A percentile compares a stretch with the other conserved stretches of the same genome.
These are phyloP conservation scores for Conger conger DNA, from an alignment of 2,113 vertebrate species.

Conservation along the genomic window DNA sequence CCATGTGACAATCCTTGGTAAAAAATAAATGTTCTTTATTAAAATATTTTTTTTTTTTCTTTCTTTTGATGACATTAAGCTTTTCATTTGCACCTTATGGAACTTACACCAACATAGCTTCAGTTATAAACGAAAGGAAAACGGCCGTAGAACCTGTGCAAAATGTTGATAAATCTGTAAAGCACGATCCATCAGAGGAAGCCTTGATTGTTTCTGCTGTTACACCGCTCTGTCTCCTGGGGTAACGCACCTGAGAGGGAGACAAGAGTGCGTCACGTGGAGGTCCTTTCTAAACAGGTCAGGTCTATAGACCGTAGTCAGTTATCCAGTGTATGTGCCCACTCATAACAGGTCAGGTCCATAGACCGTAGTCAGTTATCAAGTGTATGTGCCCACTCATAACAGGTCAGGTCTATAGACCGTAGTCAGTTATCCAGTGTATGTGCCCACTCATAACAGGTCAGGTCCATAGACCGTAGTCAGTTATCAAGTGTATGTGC, in stretches of 20 bases:
- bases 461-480: background rate
- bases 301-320: constrained; percentile 18
- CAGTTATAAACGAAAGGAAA: constrained; percentile 87
- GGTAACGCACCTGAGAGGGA: constrained; percentile 67
- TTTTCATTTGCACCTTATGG: constrained; percentile 85
- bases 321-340: background rate
- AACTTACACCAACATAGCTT: constrained; percentile 91
- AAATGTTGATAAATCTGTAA: constrained; percentile 92
- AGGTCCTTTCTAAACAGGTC: background rate
- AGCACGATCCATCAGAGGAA: constrained; percentile 93
- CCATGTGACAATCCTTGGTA: constrained; percentile 81
- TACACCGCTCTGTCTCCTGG: constrained; percentile 55
- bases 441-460: background rate
- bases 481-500: background rate
- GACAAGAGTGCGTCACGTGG: background rate
- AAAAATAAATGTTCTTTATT: constrained; percentile 85
- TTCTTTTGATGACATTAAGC: constrained; percentile 83
- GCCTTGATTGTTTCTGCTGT: constrained; percentile 85
- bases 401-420: background rate
- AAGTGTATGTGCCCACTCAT: background rate
- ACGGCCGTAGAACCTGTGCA: constrained; percentile 86
- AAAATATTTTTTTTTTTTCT: constrained; percentile 86
- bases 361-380: constrained; percentile 18
- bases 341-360: background rate
- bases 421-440: constrained; percentile 14